phyloP scores from a whole-genome alignment of 2,797 vertebrate species.

The Karalla daura region DNA sequence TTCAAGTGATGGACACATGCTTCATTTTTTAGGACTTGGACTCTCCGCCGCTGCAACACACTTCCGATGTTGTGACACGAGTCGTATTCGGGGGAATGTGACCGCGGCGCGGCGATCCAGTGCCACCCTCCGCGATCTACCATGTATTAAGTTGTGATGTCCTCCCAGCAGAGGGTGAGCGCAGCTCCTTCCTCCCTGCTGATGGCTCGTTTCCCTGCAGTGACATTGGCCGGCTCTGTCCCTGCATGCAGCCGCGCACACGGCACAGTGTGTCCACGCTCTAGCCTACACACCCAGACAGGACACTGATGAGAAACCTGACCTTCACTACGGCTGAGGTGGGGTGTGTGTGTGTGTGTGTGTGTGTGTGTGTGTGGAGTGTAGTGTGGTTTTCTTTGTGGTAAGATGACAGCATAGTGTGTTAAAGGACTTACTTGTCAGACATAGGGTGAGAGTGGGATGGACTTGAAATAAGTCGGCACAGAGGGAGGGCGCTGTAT shows the following conservation, averaged over 20 bases:
- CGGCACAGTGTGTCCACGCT: conserved; percentile 41
- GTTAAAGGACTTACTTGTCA: conserved; percentile 40
- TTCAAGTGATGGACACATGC: too few relatives aligned
- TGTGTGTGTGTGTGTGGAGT: conserved; percentile 1
- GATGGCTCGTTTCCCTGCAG: conserved; percentile 37
- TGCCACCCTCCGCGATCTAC: too few relatives aligned
- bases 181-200: conserved; percentile 27
- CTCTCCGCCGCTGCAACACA: too few relatives aligned
- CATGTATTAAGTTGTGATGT: background rate
- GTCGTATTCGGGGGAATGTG: too few relatives aligned
- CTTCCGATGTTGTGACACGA: too few relatives aligned
- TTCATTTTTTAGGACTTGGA: too few relatives aligned
- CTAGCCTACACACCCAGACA: conserved; percentile 49
- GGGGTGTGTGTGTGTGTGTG: conserved; percentile 23
- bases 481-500: conserved; percentile 10
- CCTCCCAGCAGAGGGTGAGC: conserved; percentile 11
- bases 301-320: conserved; percentile 58
- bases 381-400: conserved; percentile 2
- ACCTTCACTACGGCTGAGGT: conserved; percentile 50
- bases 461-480: conserved; percentile 41
- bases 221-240: conserved; percentile 33
- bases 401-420: conserved; percentile 37
- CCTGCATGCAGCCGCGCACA: conserved; percentile 37
- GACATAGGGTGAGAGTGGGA: conserved; percentile 42
- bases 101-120: background rate